Evolutionary conservation across 2,113 vertebrate genomes (phyloP), one percentile per base, ranked within the genome.

Genomic region (Tyrannus savana): DNA sequence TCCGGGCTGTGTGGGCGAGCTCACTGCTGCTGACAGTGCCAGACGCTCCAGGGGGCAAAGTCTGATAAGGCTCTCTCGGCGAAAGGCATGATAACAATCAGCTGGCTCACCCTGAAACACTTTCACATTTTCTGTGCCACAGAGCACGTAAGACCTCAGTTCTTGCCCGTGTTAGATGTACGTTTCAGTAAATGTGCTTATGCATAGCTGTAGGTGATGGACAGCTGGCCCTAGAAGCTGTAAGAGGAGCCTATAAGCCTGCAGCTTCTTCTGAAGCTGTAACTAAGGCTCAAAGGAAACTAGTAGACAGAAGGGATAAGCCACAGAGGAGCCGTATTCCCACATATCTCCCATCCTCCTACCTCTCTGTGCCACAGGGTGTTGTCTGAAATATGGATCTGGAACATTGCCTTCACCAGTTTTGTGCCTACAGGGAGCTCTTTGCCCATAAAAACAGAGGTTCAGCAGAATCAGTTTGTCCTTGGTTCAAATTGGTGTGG

Each of bases 41-140:
- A 8, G 71, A 41, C 0, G 0, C 53, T 47, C n/a, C 4, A 2
- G 24, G 59, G 55, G 21, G 7, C 67, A 42, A 46, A 80, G 53
- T n/a, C 66, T 81, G 47, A 35, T 37, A 52, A 24, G 10, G 21
- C 22, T 84, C 1, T 39, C 23, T 10, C 73, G 58, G 44, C 2
- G 3, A 64, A 68, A n/a, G 66, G n/a, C 44, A 23, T 2, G 1
- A 19, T 12, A 73, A 60, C 56, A 42, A 5, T 52, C 9, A 1
- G 6, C 37, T 52, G 72, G 25, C 62, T 92, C 59, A n/a, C 24
- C 44, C 66, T 68, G n/a, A 78, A 72, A 90, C 24, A 7, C 60
- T 80, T 39, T 14, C 52, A n/a, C 1, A 0, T 49, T 68, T 92
- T 47, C 41, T 94, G 52, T 64, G 24, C 64, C 68, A 67, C 46